Base-by-base conservation (phyloP, 2,888 invertebrate genomes). In the Nebria brevicollis region DNA sequence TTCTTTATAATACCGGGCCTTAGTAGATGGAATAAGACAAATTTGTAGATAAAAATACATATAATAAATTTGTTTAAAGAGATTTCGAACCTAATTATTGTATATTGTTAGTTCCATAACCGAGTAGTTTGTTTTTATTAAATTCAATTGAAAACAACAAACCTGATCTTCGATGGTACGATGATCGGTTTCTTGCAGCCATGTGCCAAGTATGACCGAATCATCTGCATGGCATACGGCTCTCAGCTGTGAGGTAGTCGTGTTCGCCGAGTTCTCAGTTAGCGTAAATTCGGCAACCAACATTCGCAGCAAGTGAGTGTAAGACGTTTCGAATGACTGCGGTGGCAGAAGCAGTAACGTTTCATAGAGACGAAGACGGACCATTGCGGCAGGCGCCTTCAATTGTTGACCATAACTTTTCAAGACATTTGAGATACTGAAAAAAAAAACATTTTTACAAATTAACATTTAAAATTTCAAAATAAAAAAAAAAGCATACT, bases 81-180 rank as follows among this genome's bases (percentile, higher is more conserved):
- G 34, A 34, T 34, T 34, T 34, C 1, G 34, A 34, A 34, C 34
- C 34, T 34, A 34, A 34, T 34, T 34, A 1, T 34, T 34, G 34
- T 34, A 34, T 34, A 34, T 34, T 34, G 34, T 34, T 34, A 34
- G 34, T 34, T 34, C 1, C 5, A 34, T 34, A 34, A 34, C 34
- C 5, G 34, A 34, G 34, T 34, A 5, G 34, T 34, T 34, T 4
- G 1, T 34, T 4, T 34, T 34, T 34, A 34, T 2, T 34, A 34
- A 34, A 34, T 34, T 54, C 0, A 54, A 15, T 77, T 72, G 74
- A 80, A 76, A 72, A 65, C 11, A 72, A 86, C 87, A 85, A 90
- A 98, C 98, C 94, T 98, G 98, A 90, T 98, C 98, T 90, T 99
- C 99, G 84, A 99, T 97, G 73, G 95, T 95, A 83, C 97, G 94